A percentile compares a stretch with the other conserved stretches of the same genome.
These are phyloP conservation scores for Crotophaga sulcirostris DNA, from an alignment of 2,113 vertebrate species.

Conservation along the genomic window DNA sequence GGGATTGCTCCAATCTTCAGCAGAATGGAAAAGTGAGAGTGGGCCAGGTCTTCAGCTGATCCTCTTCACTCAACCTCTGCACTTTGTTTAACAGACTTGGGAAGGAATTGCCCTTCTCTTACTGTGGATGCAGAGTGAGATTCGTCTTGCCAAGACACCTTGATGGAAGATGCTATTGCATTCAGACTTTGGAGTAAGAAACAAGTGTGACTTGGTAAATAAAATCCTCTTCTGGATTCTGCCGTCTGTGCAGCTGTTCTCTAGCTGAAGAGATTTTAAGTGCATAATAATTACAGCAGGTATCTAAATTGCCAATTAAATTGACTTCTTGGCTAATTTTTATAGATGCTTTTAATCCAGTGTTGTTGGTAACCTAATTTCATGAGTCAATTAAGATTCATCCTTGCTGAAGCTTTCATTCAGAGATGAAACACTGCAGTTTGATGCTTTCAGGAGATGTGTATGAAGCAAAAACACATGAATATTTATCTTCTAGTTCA, in stretches of 20 bases:
- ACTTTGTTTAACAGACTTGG: background rate
- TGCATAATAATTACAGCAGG: background rate
- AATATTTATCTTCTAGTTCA: constrained; percentile 50
- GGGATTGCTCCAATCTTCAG: background rate
- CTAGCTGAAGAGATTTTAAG: background rate
- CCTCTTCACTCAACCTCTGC: background rate
- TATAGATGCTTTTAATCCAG: background rate
- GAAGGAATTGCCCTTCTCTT: background rate
- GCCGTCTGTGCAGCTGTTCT: background rate
- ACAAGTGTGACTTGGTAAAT: background rate
- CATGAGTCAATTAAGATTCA: constrained; percentile 35
- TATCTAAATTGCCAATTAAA: constrained; percentile 31
- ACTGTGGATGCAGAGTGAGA: background rate
- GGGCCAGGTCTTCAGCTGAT: background rate
- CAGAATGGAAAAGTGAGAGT: background rate
- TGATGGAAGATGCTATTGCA: background rate
- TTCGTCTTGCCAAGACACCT: background rate
- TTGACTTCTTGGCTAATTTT: constrained; percentile 35
- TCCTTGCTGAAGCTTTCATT: constrained; percentile 41
- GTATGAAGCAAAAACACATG: constrained; percentile 30
- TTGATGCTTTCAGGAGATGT: constrained; percentile 36
- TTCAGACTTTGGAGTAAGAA: background rate
- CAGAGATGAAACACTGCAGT: constrained; percentile 51
- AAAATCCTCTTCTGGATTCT: background rate
- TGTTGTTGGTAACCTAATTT: constrained; percentile 56